Evolutionary conservation across 2,797 vertebrate genomes (phyloP), one percentile per base, ranked within the genome.

Genomic region (Naso thynnoides): DNA sequence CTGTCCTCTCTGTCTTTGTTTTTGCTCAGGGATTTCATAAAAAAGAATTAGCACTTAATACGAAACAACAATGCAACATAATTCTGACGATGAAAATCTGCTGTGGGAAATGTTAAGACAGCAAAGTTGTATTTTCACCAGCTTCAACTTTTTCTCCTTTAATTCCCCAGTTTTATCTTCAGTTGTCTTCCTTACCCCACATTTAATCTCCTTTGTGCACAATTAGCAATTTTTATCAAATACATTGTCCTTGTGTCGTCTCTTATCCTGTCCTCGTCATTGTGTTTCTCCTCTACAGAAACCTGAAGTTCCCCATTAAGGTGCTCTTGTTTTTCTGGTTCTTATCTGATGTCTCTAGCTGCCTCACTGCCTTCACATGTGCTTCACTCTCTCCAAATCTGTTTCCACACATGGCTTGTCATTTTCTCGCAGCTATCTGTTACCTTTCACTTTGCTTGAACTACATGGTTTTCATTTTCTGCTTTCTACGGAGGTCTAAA

Each of bases 291-390:
- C 70, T 70, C 58, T 83, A 82, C 69, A 65, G 62, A 70, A 85
- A 84, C 65, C 54, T 70, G 56, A 76, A 78, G 57, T 83, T 79
- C 21, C 58, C 72, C 54, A 64, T 86, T 76, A 76, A 81, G 68
- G 39, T 56, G 71, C 62, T 74, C 70, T 67, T 75, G 84, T 87
- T 85, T 79, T 78, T 49, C 73, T 2, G 24, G 10, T 27, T 66
- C 70, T 82, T 86, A 86, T 90, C 82, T 78, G 74, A 83, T 78
- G 70, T 76, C 41, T 70, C 21, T 54, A 1, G 45, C 70, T 59
- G 47, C 57, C 36, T 59, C n/a, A 61, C 58, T 49, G 29, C 60
- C 65, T 73, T 85, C 67, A 38, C 27, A 10, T 41, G 38, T 62
- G 44, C 66, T 56, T 50, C 36, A 39, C 39, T 75, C 49, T 76